phyloP scores from a whole-genome alignment of 2,888 invertebrate genomes.

The Amiota mariae region DNA sequence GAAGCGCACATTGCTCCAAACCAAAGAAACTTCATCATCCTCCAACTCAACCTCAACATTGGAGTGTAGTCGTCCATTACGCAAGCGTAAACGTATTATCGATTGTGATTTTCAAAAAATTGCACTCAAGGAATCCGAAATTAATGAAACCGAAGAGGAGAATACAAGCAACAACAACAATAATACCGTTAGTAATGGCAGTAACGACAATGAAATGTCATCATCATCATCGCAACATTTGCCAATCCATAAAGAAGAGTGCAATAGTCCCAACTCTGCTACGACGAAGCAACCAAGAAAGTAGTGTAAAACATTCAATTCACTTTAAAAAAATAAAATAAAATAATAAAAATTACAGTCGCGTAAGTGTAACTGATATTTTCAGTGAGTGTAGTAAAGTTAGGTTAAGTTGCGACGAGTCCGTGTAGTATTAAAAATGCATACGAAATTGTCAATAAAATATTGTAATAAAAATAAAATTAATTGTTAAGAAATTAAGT shows the following conservation, averaged over 20 bases:
- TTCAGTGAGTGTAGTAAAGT: too few relatives aligned
- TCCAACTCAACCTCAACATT: constrained; percentile 59
- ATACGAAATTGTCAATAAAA: constrained; percentile 22
- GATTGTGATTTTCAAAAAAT: constrained; percentile 74
- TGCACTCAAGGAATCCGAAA: constrained; percentile 50
- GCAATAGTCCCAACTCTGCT: constrained; percentile 42
- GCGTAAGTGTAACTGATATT: too few relatives aligned
- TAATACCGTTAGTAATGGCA: neutral
- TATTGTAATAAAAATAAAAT: neutral
- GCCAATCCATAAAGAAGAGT: constrained; percentile 8
- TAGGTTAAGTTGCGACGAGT: constrained; percentile 22
- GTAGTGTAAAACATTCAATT: neutral
- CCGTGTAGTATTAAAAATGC: constrained; percentile 41
- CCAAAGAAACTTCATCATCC: constrained; percentile 60
- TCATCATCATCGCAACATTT: neutral
- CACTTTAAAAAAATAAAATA: too few relatives aligned
- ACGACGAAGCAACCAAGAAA: constrained; percentile 35
- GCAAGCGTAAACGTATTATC: constrained; percentile 79
- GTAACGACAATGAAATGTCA: neutral
- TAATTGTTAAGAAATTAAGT: constrained; percentile 7
- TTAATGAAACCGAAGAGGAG: neutral
- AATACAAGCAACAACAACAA: constrained; percentile 1
- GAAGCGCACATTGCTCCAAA: constrained; percentile 70
- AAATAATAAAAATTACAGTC: too few relatives aligned
- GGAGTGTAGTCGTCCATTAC: constrained; percentile 76